Conservation (phyloP, 2,888 invertebrate species). For the Troides helena region DNA sequence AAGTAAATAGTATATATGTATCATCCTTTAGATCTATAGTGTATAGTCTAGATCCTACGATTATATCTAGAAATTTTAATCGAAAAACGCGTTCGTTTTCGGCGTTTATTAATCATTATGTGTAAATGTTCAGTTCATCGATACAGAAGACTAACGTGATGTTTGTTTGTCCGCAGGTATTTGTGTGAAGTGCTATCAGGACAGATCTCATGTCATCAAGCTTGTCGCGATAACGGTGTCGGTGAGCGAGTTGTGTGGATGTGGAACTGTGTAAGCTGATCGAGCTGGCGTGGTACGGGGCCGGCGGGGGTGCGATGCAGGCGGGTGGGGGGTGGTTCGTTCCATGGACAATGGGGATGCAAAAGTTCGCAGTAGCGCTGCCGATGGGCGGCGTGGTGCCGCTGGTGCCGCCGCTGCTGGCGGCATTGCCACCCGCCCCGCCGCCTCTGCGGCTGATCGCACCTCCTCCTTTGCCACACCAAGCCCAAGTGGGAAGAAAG, state of each 20-base stretch:
- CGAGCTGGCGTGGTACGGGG: conserved; percentile 78
- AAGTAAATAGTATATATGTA: too few relatives aligned
- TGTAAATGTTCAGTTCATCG: too few relatives aligned
- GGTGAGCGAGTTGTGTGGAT: conserved; percentile 54
- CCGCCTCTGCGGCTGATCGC: conserved; percentile 68
- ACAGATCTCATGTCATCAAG: conserved; percentile 39
- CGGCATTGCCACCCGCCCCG: conserved; percentile 66
- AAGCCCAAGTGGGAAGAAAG: conserved; percentile 61
- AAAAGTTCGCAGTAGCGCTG: conserved; percentile 74
- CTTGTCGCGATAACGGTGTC: conserved; percentile 46
- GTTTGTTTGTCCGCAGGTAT: conserved; percentile 63
- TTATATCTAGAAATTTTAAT: too few relatives aligned
- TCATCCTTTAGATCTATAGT: too few relatives aligned
- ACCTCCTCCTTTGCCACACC: conserved; percentile 63
- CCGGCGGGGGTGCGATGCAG: conserved; percentile 65
- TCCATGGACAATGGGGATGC: conserved; percentile 72
- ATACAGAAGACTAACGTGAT: conserved; percentile 30
- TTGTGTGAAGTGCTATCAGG: conserved; percentile 51
- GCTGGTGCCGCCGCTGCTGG: conserved; percentile 66
- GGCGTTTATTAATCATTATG: too few relatives aligned
- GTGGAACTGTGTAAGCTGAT: conserved; percentile 62
- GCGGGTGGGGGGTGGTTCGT: conserved; percentile 74
- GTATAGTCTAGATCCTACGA: too few relatives aligned
- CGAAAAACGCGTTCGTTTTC: too few relatives aligned
- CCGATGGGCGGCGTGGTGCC: conserved; percentile 75